Evolutionary conservation across 2,888 invertebrate genomes (phyloP), one percentile per base, ranked within the genome.

Genomic region (Epiblema foenella): DNA sequence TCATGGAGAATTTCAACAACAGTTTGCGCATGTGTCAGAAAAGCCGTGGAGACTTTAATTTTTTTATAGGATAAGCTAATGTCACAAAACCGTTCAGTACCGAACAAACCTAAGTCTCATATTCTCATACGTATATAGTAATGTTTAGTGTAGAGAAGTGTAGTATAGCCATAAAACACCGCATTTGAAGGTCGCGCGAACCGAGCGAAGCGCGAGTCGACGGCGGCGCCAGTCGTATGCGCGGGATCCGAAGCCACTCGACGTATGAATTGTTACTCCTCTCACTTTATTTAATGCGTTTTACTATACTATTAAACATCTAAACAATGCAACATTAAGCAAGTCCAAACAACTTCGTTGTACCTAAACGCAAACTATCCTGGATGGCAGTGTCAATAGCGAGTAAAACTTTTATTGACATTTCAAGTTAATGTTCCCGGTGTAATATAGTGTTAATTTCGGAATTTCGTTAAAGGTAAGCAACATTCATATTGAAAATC

Each of bases 211-310:
- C 63, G 63, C 56, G 66, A 67, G 70, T 56, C 58, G 58, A 42
- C 29, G 62, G 56, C 52, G 76, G 77, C 76, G 75, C 82, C 88
- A 87, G 89, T 89, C 85, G 85, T 84, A 75, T 78, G 83, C 85
- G 84, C 85, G 84, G 78, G 78, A 82, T 82, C 77, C 74, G 77
- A 76, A 73, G 78, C 77, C 69, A 78, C 76, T 77, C 74, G 78
- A 81, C 83, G 87, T 81, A 79, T 79, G 77, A 73, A 73, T 79
- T 78, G 78, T 77, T 77, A 74, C 73, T 42, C 15, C 15, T 15
- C 15, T 37, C 58, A 10, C 24, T 69, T 52, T 39, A 42, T 46
- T 42, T 46, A 17, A 59, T 24, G 29, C 39, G 15, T 39, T 10
- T 33, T 59, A 64, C 52, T 54, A 54, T 52, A 37, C 20, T 5